Evolutionary conservation across 2,113 vertebrate genomes (phyloP).

Genomic region (Dipodomys spectabilis): DNA sequence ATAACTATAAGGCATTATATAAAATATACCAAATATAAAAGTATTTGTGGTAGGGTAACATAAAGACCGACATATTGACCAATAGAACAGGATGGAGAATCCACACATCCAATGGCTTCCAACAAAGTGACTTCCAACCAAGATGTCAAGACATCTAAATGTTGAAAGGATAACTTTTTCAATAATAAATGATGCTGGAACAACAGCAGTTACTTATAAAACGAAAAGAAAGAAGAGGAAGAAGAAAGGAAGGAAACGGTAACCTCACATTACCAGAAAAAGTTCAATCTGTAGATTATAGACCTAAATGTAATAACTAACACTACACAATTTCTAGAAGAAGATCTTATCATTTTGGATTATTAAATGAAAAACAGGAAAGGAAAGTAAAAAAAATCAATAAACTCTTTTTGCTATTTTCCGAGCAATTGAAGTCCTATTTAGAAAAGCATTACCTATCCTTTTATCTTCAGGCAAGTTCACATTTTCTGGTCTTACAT

Average conservation of each 20-base stretch:
- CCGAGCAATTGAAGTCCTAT: too few relatives aligned
- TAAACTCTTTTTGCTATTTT: not conserved
- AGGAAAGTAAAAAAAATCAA: not conserved
- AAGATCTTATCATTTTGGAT: not conserved
- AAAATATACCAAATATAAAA: not conserved
- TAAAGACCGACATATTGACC: not conserved
- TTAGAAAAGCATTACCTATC: too few relatives aligned
- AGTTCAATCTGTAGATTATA: not conserved
- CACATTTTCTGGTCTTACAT: too few relatives aligned
- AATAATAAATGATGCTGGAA: not conserved
- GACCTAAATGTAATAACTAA: constrained; percentile 12
- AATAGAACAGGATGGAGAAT: not conserved
- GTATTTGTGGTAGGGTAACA: not conserved
- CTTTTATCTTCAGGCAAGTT: too few relatives aligned
- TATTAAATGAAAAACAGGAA: not conserved
- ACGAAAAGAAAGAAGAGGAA: not conserved
- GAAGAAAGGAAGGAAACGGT: not conserved
- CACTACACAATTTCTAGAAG: not conserved
- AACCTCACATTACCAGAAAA: constrained; percentile 2
- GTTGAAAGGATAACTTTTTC: not conserved
- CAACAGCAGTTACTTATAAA: not conserved
- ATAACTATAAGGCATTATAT: not conserved
- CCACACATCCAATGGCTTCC: not conserved
- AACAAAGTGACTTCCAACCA: not conserved
- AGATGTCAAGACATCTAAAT: not conserved